phyloP scores from a whole-genome alignment of 2,797 vertebrate species.

The Yasuhikotakia modesta region DNA sequence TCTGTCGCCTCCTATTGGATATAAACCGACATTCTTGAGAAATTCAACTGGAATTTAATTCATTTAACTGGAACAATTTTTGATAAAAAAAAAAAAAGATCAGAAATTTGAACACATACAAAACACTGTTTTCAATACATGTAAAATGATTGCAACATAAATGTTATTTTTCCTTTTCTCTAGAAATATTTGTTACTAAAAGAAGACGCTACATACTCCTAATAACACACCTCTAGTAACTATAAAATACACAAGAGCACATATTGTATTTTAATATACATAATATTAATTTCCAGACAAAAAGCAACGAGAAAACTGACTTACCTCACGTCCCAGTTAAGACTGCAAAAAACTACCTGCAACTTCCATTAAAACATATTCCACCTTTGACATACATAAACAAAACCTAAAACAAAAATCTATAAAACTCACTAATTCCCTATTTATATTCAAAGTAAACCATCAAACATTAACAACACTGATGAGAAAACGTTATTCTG shows the following conservation, averaged over 20 bases:
- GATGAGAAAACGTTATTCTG: conserved; percentile 11
- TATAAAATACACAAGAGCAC: no score
- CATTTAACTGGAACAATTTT: no score
- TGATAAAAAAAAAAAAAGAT: no score
- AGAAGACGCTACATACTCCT: neutral
- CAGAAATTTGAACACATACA: neutral
- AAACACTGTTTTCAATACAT: neutral
- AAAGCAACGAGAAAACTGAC: no score
- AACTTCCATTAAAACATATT: neutral
- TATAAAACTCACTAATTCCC: neutral
- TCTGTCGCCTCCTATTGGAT: conserved; percentile 51
- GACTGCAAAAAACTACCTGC: neutral
- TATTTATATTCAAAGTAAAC: neutral
- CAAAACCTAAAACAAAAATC: neutral
- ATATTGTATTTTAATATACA: no score
- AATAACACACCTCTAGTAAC: conserved; percentile 18
- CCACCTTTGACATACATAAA: neutral
- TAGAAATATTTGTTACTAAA: neutral
- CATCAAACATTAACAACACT: neutral
- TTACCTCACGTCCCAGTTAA: no score
- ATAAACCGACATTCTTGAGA: conserved; percentile 16
- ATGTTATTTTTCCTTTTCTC: neutral
- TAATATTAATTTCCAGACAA: no score
- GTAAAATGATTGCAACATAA: neutral
- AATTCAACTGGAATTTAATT: neutral